Conservation (phyloP, 2,888 invertebrate species). For the Metacarcinus magister region DNA sequence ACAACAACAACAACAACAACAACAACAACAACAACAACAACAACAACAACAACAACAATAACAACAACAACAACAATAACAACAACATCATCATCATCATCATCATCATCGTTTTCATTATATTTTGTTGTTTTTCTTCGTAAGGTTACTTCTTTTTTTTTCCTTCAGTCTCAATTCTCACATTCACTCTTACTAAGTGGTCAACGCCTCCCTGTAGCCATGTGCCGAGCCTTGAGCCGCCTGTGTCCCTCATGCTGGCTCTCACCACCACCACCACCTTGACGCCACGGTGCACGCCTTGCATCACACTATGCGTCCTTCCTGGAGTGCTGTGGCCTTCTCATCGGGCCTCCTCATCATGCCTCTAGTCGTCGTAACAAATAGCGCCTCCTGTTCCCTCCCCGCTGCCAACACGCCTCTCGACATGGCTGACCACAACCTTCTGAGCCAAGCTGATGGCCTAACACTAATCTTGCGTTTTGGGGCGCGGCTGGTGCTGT, state of each 20-base stretch:
- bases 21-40: background rate
- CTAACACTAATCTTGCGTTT: background rate
- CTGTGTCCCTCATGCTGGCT: background rate
- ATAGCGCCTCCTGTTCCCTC: background rate
- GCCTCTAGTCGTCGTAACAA: background rate
- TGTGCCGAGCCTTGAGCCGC: background rate
- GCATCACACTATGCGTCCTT: background rate
- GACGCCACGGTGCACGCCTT: background rate
- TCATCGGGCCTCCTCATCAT: background rate
- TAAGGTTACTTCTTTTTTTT: background rate
- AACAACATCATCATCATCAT: background rate
- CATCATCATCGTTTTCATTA: background rate
- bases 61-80: background rate
- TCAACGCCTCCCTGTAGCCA: background rate
- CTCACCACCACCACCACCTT: background rate
- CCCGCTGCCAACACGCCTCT: background rate
- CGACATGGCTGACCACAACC: background rate
- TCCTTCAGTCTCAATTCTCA: background rate
- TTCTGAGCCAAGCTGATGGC: background rate
- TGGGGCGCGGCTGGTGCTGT: background rate
- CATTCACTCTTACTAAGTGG: background rate
- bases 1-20: no score
- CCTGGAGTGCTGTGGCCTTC: background rate
- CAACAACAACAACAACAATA: background rate
- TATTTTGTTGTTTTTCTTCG: background rate